These are phyloP conservation scores for Threskiornis aethiopicus DNA, from an alignment of 2,797 vertebrate genomes.

Conservation along the genomic window DNA sequence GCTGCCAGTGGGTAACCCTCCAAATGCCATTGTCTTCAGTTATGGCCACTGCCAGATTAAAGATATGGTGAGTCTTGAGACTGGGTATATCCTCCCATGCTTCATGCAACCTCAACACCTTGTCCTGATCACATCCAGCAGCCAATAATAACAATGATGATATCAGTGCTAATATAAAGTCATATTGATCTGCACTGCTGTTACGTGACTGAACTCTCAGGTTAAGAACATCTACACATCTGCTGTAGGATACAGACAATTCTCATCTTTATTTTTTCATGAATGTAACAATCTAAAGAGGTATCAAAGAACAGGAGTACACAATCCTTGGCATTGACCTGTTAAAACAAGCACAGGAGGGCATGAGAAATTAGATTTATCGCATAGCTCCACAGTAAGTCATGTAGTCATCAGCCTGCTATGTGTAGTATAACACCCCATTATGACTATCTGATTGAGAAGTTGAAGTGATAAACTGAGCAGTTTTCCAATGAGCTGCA, in stretches of 20 bases:
- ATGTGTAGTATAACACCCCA: neutral
- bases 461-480: neutral
- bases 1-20: slow-evolving; percentile 97
- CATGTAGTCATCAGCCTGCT: neutral
- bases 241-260: neutral
- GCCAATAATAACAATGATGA: neutral
- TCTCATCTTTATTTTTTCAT: neutral
- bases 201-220: neutral
- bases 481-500: neutral
- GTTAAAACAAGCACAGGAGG: neutral
- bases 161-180: neutral
- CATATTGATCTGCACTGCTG: neutral
- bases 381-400: neutral
- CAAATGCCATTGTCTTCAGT: slow-evolving; percentile 98
- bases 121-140: neutral
- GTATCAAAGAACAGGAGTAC: neutral
- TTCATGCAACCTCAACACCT: neutral
- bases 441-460: neutral
- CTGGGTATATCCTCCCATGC: neutral
- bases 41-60: slow-evolving; percentile 96
- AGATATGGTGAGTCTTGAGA: slow-evolving; percentile 89
- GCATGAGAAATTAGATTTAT: neutral
- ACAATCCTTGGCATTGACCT: neutral
- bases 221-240: neutral
- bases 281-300: neutral